phyloP scores from a whole-genome alignment of 1,140 invertebrate species.

The Cataglyphis hispanica region DNA sequence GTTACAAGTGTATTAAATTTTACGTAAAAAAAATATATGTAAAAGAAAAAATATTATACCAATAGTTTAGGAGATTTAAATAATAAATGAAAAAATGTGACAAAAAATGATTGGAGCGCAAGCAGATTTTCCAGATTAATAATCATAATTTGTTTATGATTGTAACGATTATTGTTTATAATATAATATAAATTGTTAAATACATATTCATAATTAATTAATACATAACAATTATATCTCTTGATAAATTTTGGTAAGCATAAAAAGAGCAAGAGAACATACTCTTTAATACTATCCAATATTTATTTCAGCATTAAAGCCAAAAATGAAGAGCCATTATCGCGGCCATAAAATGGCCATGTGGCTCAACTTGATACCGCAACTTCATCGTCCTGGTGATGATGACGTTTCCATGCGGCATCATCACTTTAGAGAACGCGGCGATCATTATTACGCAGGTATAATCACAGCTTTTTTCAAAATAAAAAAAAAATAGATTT shows the following conservation, averaged over 20 bases:
- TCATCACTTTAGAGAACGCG: slow-evolving; percentile 92
- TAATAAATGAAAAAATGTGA: too few species aligned
- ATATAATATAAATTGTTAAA: background rate
- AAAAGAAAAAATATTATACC: too few species aligned
- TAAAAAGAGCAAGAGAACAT: background rate
- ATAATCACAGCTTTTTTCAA: slow-evolving; percentile 57
- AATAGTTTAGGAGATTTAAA: too few species aligned
- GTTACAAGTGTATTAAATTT: too few species aligned
- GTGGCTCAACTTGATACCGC: slow-evolving; percentile 96
- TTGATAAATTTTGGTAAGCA: background rate
- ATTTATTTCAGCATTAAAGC: slow-evolving; percentile 88
- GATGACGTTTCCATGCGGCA: slow-evolving; percentile 91
- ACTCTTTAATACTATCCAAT: background rate
- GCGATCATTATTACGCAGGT: slow-evolving; percentile 92
- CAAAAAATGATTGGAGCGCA: too few species aligned
- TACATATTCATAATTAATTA: background rate
- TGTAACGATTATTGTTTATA: background rate
- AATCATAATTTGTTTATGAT: background rate
- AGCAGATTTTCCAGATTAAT: background rate
- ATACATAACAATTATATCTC: background rate
- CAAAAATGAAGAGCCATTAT: slow-evolving; percentile 93
- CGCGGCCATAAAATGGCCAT: slow-evolving; percentile 96
- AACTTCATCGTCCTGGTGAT: slow-evolving; percentile 93
- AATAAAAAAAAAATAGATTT: background rate
- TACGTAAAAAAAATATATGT: too few species aligned